Evolutionary conservation across 2,888 invertebrate species (phyloP).

Genomic region (Acronicta psi): DNA sequence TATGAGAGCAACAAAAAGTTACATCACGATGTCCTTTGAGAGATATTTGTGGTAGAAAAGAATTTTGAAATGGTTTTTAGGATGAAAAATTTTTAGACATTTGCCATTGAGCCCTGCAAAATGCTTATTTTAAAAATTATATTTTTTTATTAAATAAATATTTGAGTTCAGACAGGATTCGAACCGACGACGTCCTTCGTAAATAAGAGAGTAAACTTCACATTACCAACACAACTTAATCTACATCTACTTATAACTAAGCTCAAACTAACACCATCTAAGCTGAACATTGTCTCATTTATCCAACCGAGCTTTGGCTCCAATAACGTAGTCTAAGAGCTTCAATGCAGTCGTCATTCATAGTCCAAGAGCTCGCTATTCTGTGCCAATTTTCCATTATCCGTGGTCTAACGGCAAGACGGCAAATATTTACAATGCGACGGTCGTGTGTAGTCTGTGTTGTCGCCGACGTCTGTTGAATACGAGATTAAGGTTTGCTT

Average conservation of each 20-base stretch:
- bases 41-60: too few species aligned
- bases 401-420: conserved; percentile 68
- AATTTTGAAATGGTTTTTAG: too few species aligned
- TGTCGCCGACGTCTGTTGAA: conserved; percentile 66
- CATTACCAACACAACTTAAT: neutral
- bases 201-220: neutral
- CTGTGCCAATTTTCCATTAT: conserved; percentile 80
- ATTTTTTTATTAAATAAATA: too few species aligned
- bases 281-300: conserved; percentile 19
- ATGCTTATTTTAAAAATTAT: too few species aligned
- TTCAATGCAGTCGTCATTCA: conserved; percentile 68
- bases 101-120: too few species aligned
- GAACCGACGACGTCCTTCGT: too few species aligned
- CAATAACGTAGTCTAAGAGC: conserved; percentile 44
- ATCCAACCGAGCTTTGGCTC: conserved; percentile 7
- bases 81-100: too few species aligned
- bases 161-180: too few species aligned
- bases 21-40: too few species aligned
- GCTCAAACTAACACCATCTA: neutral
- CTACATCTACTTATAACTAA: neutral
- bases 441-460: conserved; percentile 70
- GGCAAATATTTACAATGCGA: conserved; percentile 60
- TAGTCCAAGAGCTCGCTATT: conserved; percentile 71
- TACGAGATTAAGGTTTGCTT: conserved; percentile 60
- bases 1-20: too few species aligned